Base-by-base conservation (phyloP, 2,113 vertebrate species). In the Planiliza haematocheilus region DNA sequence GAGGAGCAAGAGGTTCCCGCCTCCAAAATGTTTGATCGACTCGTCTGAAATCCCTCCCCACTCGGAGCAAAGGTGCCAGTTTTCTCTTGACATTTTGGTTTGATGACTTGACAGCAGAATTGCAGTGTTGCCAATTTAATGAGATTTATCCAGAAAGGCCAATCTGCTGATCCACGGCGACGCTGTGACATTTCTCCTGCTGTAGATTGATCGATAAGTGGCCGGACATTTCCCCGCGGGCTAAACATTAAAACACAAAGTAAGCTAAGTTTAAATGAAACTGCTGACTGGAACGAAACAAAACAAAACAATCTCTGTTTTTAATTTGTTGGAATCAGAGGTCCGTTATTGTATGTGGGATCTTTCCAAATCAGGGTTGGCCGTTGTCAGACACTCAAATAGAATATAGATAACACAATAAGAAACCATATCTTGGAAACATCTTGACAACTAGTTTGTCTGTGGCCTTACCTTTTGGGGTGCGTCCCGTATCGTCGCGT, bases 131-230 rank as follows among this genome's bases (percentile, higher is more conserved):
- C 67, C 74, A 11, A 81, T 65, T 84, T 90, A 89, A 91, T 89
- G 80, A 81, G 86, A 89, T 90, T 88, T 85, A 83, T 78, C 79
- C 79, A 77, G 72, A 91, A 88, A 93, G 88, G 86, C 86, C 91
- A 83, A 58, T 63, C 61, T 76, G 79, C 62, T 85, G 85, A 90
- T 88, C 82, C 84, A 68, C 85, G 69, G 87, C 73, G 37, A 84
- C 60, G 75, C 83, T 11, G 74, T 92, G 89, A 91, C 90, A 92
- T 93, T 93, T 90, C 71, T 82, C 68, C 64, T 7, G 21, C 72
- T 60, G 67, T 69, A 64, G 76, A 79, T 64, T 85, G 77, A 92
- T 92, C 84, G 79, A 92, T 90, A 88, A 78, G 77, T 45, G 46
- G 79, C 17, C 57, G 51, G 71, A 83, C 59, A 34, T 43, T 74